phyloP scores from a whole-genome alignment of 2,888 invertebrate genomes.

The Cheilosia impressa region DNA sequence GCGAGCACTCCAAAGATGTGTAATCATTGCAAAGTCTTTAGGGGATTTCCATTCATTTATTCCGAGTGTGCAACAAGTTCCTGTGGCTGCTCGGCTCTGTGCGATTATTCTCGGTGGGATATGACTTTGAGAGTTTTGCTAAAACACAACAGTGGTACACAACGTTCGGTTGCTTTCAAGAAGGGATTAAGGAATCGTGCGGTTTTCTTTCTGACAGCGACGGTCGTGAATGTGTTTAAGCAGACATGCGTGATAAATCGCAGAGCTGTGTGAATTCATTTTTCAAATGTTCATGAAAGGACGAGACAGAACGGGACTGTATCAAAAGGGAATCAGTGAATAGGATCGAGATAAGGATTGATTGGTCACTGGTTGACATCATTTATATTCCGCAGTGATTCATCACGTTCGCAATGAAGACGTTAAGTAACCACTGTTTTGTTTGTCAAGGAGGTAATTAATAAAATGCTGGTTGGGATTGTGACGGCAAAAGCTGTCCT shows the following conservation, averaged over 20 bases:
- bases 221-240: conserved; percentile 29
- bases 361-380: conserved; percentile 15
- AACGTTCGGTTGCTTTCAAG: conserved; percentile 21
- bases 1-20: conserved; percentile 69
- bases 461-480: too few species aligned
- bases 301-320: background rate
- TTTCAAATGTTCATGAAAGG: conserved; percentile 34
- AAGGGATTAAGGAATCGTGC: conserved; percentile 35
- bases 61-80: conserved; percentile 66
- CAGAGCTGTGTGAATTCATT: conserved; percentile 30
- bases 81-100: conserved; percentile 1
- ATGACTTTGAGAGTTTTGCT: conserved; percentile 26
- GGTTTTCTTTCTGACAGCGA: conserved; percentile 10
- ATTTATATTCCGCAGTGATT: background rate
- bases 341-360: conserved; percentile 1
- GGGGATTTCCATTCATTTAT: conserved; percentile 74
- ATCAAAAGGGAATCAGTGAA: conserved; percentile 7
- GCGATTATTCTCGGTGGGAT: conserved; percentile 38
- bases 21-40: conserved; percentile 72
- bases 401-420: background rate
- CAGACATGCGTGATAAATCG: conserved; percentile 54
- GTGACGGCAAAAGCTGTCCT: too few species aligned
- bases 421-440: too few species aligned
- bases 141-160: conserved; percentile 31
- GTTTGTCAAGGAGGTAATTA: too few species aligned